Conservation (phyloP, 2,797 vertebrate species). For the Linurgus olivaceus region DNA sequence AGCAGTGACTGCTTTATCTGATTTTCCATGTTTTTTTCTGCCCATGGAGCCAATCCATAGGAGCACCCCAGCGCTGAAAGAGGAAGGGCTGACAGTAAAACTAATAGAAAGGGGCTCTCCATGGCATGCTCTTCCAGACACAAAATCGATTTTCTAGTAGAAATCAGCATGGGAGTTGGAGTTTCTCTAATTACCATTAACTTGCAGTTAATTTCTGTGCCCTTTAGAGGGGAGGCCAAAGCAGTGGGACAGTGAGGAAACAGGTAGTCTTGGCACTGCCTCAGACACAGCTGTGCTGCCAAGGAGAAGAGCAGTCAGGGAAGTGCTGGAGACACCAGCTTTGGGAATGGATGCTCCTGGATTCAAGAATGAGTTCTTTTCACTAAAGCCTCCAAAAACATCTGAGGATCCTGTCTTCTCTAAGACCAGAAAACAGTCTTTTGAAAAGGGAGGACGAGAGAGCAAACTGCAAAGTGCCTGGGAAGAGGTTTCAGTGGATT, state of each 20-base stretch:
- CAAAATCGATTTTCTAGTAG: background rate
- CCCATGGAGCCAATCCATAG: background rate
- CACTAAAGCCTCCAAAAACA: background rate
- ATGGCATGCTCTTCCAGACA: background rate
- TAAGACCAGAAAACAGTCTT: background rate
- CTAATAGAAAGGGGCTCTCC: background rate
- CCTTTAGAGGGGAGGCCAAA: background rate
- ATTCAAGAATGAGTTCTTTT: background rate
- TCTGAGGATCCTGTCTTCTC: background rate
- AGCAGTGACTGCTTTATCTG: background rate
- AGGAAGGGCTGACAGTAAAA: background rate
- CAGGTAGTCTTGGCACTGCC: background rate
- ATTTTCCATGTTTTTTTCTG: background rate
- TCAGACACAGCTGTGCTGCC: fast-evolving
- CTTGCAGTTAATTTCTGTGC: conserved; percentile 25
- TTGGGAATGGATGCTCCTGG: fast-evolving
- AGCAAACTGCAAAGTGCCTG: background rate
- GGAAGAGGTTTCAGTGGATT: background rate
- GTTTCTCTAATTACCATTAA: conserved; percentile 35
- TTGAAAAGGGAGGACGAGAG: background rate
- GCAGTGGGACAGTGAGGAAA: background rate
- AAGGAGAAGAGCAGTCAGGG: background rate
- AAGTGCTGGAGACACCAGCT: fast-evolving
- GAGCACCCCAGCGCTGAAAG: background rate
- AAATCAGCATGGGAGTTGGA: conserved; percentile 6